These are phyloP conservation scores for Wiebesia pumilae DNA, from an alignment of 1,140 invertebrate genomes.

Conservation along the genomic window DNA sequence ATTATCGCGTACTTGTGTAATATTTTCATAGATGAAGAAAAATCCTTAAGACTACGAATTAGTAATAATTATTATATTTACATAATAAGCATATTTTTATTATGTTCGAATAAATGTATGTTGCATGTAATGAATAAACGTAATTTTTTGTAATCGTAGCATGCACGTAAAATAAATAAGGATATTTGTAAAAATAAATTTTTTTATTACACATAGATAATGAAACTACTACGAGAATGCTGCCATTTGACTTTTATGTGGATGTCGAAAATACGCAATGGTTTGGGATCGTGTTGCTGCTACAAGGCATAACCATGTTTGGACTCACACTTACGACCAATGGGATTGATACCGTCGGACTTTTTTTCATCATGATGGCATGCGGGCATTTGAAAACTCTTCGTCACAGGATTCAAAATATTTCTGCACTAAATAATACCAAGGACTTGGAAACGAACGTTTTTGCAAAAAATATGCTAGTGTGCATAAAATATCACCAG, in stretches of 20 bases:
- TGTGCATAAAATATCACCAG: slow-evolving; percentile 20
- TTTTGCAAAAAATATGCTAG: not conserved
- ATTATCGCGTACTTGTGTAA: too few species aligned
- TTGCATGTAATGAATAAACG: not conserved
- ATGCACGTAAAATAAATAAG: not conserved
- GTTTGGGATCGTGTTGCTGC: not conserved
- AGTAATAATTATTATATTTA: not conserved
- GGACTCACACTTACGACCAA: not conserved
- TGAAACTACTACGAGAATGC: not conserved
- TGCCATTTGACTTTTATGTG: slow-evolving; percentile 8
- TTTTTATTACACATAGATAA: too few species aligned
- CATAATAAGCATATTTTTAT: not conserved
- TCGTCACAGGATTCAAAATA: not conserved
- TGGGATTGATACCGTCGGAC: not conserved
- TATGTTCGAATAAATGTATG: not conserved
- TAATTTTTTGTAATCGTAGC: not conserved
- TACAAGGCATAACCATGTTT: not conserved
- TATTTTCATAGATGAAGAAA: not conserved
- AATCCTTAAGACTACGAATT: not conserved
- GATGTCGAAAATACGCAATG: slow-evolving; percentile 7
- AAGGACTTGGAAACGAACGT: not conserved
- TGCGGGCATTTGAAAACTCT: not conserved
- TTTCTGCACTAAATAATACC: not conserved
- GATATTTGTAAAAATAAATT: too few species aligned
- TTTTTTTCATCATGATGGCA: slow-evolving; percentile 13